phyloP scores from a whole-genome alignment of 2,113 vertebrate species.

The Scomber scombrus region DNA sequence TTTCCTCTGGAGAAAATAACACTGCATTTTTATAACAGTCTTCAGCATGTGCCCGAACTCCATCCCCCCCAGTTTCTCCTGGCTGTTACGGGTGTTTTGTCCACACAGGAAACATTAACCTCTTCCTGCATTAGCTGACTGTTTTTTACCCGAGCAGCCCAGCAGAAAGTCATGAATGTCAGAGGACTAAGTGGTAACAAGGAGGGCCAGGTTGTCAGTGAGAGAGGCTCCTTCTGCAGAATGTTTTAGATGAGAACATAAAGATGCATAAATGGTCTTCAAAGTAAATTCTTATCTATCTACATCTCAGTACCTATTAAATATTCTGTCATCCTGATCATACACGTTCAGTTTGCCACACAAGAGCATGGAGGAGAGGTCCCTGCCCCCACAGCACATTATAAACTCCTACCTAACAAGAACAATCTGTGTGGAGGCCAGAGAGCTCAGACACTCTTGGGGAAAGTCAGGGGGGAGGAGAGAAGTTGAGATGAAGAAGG shows the following conservation, averaged over 20 bases:
- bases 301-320: no score
- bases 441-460: slow-evolving; percentile 65
- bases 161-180: slow-evolving; percentile 27
- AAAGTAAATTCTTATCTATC: no score
- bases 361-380: slow-evolving; percentile 46
- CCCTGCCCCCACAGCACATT: slow-evolving; percentile 82
- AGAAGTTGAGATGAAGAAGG: slow-evolving; percentile 29
- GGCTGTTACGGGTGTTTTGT: slow-evolving; percentile 41
- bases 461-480: slow-evolving; percentile 67
- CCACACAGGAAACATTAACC: slow-evolving; percentile 80
- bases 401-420: slow-evolving; percentile 88
- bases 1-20: slow-evolving; percentile 42
- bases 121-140: slow-evolving; percentile 71
- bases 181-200: slow-evolving; percentile 6
- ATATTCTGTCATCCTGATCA: no score
- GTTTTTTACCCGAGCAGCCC: slow-evolving; percentile 12
- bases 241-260: neutral
- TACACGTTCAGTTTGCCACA: slow-evolving; percentile 27
- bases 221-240: neutral
- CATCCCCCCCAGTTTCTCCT: slow-evolving; percentile 8
- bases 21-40: slow-evolving; percentile 46
- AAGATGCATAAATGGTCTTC: no score
- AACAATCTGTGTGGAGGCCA: slow-evolving; percentile 90
- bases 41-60: neutral
- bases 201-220: slow-evolving; percentile 1